phyloP scores from a whole-genome alignment of 2,888 invertebrate species.

The Sacculina carcini region DNA sequence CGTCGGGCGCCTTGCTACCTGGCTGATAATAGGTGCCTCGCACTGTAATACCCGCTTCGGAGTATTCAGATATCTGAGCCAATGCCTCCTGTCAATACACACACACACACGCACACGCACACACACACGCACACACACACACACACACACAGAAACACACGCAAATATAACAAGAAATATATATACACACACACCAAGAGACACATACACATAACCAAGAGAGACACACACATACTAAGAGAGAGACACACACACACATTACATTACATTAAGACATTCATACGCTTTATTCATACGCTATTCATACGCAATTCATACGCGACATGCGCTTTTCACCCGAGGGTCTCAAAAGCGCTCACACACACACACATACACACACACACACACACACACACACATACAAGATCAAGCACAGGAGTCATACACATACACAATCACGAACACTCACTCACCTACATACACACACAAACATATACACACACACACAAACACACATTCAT shows the following conservation, averaged over 20 bases:
- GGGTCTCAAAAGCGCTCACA: not conserved
- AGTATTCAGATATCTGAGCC: constrained; percentile 93
- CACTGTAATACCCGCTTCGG: constrained; percentile 94
- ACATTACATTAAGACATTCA: not conserved
- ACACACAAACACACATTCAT: not conserved
- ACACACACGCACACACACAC: not conserved
- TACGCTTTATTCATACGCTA: not conserved
- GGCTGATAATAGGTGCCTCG: constrained; percentile 79
- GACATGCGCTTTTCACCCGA: not conserved
- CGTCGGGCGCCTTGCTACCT: constrained; percentile 70
- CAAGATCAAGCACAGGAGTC: not conserved
- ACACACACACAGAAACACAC: not conserved
- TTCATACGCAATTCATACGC: too few relatives aligned
- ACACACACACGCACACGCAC: not conserved
- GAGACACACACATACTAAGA: not conserved
- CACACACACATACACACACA: not conserved
- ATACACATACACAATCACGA: not conserved
- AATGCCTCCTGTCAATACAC: constrained; percentile 36
- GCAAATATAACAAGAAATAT: constrained; percentile 1
- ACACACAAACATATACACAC: not conserved
- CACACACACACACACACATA: not conserved
- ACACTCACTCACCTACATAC: not conserved
- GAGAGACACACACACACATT: not conserved
- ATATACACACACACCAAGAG: constrained; percentile 1
- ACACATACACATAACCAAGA: constrained; percentile 1